Percentiles rank a stretch among this genome's conserved stretches.
Conservation (phyloP, 2,888 invertebrate genomes). For the Xestia c-nigrum region DNA sequence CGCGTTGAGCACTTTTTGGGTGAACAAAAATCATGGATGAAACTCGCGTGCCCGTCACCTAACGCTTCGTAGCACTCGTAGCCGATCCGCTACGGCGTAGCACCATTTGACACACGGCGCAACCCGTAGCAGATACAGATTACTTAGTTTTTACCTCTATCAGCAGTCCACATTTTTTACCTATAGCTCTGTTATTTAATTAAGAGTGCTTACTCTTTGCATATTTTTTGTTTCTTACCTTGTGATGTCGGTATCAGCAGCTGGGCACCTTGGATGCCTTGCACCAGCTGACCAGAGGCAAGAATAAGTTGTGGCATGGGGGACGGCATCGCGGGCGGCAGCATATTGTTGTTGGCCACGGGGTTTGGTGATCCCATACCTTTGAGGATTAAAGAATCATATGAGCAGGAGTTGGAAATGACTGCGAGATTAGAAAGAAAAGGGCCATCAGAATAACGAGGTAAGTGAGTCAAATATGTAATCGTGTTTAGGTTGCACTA, state of each 20-base stretch:
- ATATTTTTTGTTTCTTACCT: conserved; percentile 90
- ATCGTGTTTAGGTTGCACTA: background rate
- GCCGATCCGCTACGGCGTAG: too few species aligned
- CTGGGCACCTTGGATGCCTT: conserved; percentile 98
- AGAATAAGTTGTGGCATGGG: conserved; percentile 97
- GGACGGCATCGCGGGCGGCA: conserved; percentile 92
- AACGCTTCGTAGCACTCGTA: too few species aligned
- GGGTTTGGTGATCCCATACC: conserved; percentile 88
- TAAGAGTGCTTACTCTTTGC: too few species aligned
- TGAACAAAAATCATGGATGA: too few species aligned
- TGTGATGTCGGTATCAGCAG: conserved; percentile 98
- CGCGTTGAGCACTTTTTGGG: too few species aligned
- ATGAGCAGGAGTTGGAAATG: background rate
- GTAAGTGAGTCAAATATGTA: background rate
- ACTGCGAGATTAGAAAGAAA: background rate
- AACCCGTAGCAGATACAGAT: too few species aligned
- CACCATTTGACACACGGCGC: too few species aligned
- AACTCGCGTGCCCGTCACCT: too few species aligned
- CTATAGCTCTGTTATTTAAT: too few species aligned
- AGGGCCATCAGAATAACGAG: background rate
- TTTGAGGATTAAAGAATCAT: conserved; percentile 58
- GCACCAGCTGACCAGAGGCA: conserved; percentile 97
- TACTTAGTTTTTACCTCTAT: too few species aligned
- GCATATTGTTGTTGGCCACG: conserved; percentile 89
- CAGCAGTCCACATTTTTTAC: too few species aligned